Evolutionary conservation across 2,797 vertebrate genomes (phyloP), one percentile per base, ranked within the genome.

Genomic region (Phrynocephalus forsythii): DNA sequence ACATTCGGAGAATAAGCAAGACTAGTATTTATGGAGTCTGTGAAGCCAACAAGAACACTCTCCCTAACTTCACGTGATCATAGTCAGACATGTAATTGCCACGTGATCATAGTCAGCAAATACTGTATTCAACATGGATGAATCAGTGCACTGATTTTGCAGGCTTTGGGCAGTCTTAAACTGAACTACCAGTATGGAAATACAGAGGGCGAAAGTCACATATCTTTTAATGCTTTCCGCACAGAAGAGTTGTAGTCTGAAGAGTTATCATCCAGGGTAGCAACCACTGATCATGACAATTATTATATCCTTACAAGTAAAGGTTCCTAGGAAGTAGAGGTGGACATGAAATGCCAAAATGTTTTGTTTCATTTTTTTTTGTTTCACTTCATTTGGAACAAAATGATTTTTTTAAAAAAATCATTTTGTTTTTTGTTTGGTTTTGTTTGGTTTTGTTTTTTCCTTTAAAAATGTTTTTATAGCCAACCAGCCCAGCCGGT

Each of bases 241-340:
- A 69, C 28, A 52, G n/a, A 75, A 24, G 5, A 50, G 7, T 16
- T 82, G 33, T 44, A 71, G n/a, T 5, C 18, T 52, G 50, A 71
- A n/a, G 48, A 83, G 9, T 20, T 50, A 69, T 71, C 69, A 56
- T 30, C 20, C n/a, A 60, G 9, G 16, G 56, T 79, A 60, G 7
- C 56, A 79, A 30, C 30, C n/a, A 56, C 52, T 56, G 33, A 56
- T 56, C 9, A 13, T 79, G 30, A 30, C 28, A 60, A n/a, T 60
- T 79, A 60, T 79, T 79, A 79, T 60, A 60, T 30, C 52, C 50
- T 79, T 50, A 44, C 78, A 79, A 83, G 28, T 83, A 66, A 83
- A 71, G 20, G 16, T 83, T 71, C 28, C 68, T 69, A 50, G 28
- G 48, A 63, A 48, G 38, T 44, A 3, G 38, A 44, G 7, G 26